These are phyloP conservation scores for Norana najaformis DNA, from an alignment of 2,888 invertebrate species.

Conservation along the genomic window DNA sequence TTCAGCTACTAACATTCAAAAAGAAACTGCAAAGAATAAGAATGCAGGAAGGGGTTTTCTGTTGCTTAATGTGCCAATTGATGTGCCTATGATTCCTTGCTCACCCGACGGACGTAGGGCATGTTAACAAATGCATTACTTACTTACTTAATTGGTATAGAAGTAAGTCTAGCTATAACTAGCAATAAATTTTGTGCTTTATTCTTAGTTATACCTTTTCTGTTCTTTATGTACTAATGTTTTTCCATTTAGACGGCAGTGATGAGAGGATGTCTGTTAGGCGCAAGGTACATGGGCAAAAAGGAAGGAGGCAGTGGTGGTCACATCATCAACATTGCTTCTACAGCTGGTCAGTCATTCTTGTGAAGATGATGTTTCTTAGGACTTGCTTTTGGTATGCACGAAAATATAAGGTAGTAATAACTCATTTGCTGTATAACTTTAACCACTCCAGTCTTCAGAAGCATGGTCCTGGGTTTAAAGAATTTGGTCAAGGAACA, in stretches of 20 bases:
- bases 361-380: neutral
- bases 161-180: no score
- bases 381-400: neutral
- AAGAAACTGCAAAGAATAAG: neutral
- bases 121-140: no score
- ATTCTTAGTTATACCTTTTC: neutral
- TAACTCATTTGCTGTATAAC: neutral
- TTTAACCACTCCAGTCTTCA: neutral
- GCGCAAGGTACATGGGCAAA: slow-evolving; percentile 50
- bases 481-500: no score
- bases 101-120: no score
- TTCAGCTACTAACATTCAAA: neutral
- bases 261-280: slow-evolving; percentile 49
- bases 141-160: neutral
- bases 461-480: no score
- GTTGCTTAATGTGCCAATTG: neutral
- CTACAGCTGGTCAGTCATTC: slow-evolving; percentile 41
- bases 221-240: neutral
- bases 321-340: slow-evolving; percentile 51
- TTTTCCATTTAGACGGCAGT: slow-evolving; percentile 42
- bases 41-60: neutral
- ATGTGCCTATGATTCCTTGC: no score
- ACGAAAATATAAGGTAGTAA: neutral
- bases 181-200: neutral
- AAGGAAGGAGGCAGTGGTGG: slow-evolving; percentile 53